Evolutionary conservation across 2,888 invertebrate genomes (phyloP).

Genomic region (Meandrusa payeni): DNA sequence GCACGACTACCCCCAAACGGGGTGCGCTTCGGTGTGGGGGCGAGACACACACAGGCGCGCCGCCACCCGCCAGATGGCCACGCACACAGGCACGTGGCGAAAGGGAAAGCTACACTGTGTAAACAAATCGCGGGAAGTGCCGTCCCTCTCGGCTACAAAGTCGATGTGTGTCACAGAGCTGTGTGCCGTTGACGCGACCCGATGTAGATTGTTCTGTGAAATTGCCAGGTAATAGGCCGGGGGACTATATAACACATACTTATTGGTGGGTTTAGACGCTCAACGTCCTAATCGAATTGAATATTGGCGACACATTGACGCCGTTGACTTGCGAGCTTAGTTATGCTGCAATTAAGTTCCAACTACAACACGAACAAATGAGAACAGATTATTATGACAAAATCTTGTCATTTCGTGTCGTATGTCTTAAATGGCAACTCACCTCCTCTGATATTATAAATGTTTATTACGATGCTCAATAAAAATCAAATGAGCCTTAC

Average conservation of each 20-base stretch:
- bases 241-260: conserved; percentile 78
- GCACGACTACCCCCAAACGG: conserved; percentile 61
- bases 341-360: conserved; percentile 34
- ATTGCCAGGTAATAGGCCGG: conserved; percentile 80
- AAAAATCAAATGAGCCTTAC: too few relatives aligned
- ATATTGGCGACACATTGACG: conserved; percentile 57
- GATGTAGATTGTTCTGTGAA: conserved; percentile 79
- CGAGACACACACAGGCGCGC: conserved; percentile 57
- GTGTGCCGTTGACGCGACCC: conserved; percentile 71
- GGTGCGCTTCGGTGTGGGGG: conserved; percentile 65
- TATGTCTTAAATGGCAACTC: too few relatives aligned
- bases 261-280: conserved; percentile 71
- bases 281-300: conserved; percentile 72
- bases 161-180: conserved; percentile 67
- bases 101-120: conserved; percentile 80
- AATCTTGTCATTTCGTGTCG: too few relatives aligned
- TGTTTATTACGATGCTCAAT: too few relatives aligned
- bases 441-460: too few relatives aligned
- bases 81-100: conserved; percentile 63
- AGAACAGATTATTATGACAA: too few relatives aligned
- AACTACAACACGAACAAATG: too few relatives aligned
- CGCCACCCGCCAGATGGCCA: conserved; percentile 71
- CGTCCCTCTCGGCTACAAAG: conserved; percentile 69
- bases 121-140: conserved; percentile 74
- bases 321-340: conserved; percentile 38